Evolutionary conservation across 1,140 invertebrate genomes (phyloP).

Genomic region (Carcinoscorpius rotundicauda): DNA sequence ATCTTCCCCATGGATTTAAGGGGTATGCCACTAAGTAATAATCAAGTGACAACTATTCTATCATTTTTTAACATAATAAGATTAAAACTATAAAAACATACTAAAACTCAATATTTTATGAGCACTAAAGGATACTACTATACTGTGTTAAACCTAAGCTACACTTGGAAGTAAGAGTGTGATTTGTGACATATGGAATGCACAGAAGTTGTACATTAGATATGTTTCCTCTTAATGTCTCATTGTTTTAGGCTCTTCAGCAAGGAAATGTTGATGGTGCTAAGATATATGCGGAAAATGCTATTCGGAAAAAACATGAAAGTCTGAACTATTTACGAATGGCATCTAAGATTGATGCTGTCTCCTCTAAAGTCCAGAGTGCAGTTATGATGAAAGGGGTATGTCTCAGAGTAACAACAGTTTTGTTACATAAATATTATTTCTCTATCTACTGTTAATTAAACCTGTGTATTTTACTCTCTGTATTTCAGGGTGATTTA

Average conservation of each 20-base stretch:
- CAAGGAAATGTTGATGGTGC: constrained; percentile 86
- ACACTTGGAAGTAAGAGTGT: neutral
- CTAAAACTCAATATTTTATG: constrained; percentile 1
- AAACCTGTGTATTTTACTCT: too few species aligned
- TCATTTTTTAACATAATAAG: neutral
- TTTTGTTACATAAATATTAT: too few species aligned
- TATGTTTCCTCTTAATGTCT: neutral
- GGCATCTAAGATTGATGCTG: constrained; percentile 96
- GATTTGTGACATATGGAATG: neutral
- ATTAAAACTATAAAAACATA: neutral
- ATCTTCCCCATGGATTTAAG: too few species aligned
- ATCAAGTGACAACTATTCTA: too few species aligned
- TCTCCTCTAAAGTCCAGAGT: constrained; percentile 90
- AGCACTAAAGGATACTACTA: neutral
- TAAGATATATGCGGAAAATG: constrained; percentile 97
- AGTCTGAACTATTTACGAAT: constrained; percentile 92
- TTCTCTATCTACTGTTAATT: too few species aligned
- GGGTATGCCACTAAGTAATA: too few species aligned
- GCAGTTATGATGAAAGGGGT: constrained; percentile 78
- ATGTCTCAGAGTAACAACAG: neutral
- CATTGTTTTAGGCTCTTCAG: constrained; percentile 14
- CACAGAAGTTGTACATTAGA: neutral
- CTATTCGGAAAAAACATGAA: constrained; percentile 96
- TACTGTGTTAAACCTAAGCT: neutral
- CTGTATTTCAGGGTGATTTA: too few species aligned